Evolutionary conservation across 2,797 vertebrate species (phyloP), one percentile per base, ranked within the genome.

Genomic region (Micrastur ruficollis): DNA sequence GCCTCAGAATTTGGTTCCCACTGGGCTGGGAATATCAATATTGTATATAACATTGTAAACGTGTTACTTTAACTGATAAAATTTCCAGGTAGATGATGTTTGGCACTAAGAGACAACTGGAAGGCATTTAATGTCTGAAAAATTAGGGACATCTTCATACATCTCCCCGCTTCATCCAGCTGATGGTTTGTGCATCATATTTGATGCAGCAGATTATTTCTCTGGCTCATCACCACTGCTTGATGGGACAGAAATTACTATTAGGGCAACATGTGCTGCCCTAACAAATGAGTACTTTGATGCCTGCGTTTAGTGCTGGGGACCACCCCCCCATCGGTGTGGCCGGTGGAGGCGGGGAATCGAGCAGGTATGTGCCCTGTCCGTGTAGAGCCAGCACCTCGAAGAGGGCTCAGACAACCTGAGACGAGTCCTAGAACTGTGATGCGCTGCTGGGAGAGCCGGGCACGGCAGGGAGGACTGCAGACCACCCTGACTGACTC

Each of bases 101-200:
- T 34, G 42, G 25, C 53, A 12, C 26, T 42, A 42, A 42, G 46
- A 67, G 31, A 49, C 34, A 46, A n/a, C 47, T 3, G 46, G 42
- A 81, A 73, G 55, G 74, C 32, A 50, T 9, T 1, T 65, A 34
- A 8, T 1, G 11, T 3, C 23, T 63, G 46, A 42, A 90, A 83
- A 86, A 18, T 12, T 0, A 40, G 34, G 2, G 12, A 3, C 16
- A 11, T 31, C 53, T 53, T 36, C 32, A 3, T 26, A 11, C 13
- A 17, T 14, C 23, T 65, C 23, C 20, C 20, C 38, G 20, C 11
- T n/a, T n/a, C 10, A 1, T 4, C 10, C 40, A 27, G 55, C 15
- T 25, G n/a, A 6, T 3, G 15, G 10, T 2, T 6, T 5, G 52
- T 2, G 25, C 2, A 2, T 70, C 1, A 5, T 31, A 18, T 46